Evolutionary conservation across 2,113 vertebrate species (phyloP).

Genomic region (Corydoras sp.): DNA sequence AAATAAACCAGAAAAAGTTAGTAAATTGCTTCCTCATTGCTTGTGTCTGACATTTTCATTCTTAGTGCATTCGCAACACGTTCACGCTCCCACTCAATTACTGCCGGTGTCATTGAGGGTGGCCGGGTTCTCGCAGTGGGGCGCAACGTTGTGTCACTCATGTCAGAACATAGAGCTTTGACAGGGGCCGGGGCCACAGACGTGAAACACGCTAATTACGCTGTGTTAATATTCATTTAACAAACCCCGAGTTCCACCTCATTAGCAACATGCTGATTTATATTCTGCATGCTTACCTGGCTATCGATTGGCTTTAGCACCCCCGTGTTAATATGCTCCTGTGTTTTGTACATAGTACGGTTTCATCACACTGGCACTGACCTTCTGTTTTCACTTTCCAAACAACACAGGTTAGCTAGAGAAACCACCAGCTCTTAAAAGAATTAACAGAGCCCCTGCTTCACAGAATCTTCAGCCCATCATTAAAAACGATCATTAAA

Average conservation of each 20-base stretch:
- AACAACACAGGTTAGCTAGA: no score
- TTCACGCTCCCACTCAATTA: background rate
- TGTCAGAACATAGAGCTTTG: background rate
- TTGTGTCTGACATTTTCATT: background rate
- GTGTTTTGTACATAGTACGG: no score
- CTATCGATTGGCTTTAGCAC: background rate
- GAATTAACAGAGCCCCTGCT: conserved; percentile 9
- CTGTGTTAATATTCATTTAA: background rate
- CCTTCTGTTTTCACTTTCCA: no score
- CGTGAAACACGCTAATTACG: background rate
- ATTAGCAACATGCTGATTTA: background rate
- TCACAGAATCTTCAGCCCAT: no score
- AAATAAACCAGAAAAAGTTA: background rate
- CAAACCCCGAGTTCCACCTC: background rate
- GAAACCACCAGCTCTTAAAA: no score
- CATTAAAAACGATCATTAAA: conserved; percentile 14
- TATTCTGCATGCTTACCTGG: background rate
- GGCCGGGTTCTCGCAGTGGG: background rate
- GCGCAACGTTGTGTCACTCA: background rate
- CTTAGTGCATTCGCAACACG: background rate
- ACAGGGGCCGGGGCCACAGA: background rate
- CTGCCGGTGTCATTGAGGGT: background rate
- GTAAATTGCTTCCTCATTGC: background rate
- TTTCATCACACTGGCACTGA: no score
- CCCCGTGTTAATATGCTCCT: background rate